phyloP scores from a whole-genome alignment of 1,140 invertebrate genomes.

The Leptopilina boulardi region DNA sequence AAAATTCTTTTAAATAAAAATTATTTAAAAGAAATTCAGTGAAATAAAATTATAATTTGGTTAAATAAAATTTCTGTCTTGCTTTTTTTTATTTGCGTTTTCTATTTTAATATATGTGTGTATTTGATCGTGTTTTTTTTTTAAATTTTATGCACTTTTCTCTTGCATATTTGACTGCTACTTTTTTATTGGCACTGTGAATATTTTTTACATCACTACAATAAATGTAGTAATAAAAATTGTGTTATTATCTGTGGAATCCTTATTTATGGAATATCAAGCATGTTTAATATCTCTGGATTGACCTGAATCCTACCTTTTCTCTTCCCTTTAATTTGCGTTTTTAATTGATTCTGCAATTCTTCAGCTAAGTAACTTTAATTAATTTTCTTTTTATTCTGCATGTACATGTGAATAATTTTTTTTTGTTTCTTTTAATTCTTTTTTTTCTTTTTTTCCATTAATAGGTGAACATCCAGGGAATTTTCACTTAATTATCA shows the following conservation, averaged over 20 bases:
- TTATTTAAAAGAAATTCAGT: too few species aligned
- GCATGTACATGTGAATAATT: background rate
- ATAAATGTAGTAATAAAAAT: constrained; percentile 8
- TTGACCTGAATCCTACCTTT: background rate
- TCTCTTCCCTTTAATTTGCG: background rate
- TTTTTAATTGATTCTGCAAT: background rate
- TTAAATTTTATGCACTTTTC: too few species aligned
- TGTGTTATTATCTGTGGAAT: too few species aligned
- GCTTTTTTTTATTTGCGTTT: too few species aligned
- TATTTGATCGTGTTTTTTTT: too few species aligned
- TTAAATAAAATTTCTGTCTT: too few species aligned
- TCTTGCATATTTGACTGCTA: too few species aligned
- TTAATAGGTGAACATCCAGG: constrained; percentile 81
- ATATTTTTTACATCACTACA: constrained; percentile 16
- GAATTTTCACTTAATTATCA: constrained; percentile 93
- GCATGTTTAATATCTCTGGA: background rate
- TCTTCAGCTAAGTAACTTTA: constrained; percentile 28
- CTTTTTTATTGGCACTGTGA: too few species aligned
- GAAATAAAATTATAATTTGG: too few species aligned
- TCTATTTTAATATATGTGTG: too few species aligned
- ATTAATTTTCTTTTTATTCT: constrained; percentile 4
- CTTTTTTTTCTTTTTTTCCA: constrained; percentile 42
- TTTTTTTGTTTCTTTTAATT: constrained; percentile 4
- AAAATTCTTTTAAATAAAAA: too few species aligned
- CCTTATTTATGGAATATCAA: too few species aligned